Evolutionary conservation across 2,888 invertebrate species (phyloP).

Genomic region (Andrena trimmerana): DNA sequence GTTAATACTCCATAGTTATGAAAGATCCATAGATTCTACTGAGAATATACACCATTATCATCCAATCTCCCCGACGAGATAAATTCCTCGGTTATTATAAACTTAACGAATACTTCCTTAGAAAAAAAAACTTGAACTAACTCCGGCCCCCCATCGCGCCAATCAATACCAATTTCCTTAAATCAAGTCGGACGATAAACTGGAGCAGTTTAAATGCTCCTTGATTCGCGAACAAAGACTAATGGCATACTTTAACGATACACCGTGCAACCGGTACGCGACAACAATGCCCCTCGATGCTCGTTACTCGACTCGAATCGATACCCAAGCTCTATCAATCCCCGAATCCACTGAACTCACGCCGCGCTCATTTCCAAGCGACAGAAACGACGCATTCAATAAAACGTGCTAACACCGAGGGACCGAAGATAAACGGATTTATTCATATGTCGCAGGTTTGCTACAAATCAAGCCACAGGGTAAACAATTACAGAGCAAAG

Average conservation of each 20-base stretch:
- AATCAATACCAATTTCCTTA: conserved; percentile 60
- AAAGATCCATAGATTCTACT: neutral
- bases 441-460: neutral
- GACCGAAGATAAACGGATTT: neutral
- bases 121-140: conserved; percentile 30
- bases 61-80: neutral
- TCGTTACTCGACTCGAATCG: neutral
- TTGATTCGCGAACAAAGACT: conserved; percentile 52
- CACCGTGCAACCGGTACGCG: conserved; percentile 2
- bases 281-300: conserved; percentile 11
- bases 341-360: neutral
- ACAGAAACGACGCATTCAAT: neutral
- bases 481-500: neutral
- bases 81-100: conserved; percentile 31
- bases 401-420: neutral
- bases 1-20: neutral
- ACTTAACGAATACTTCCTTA: conserved; percentile 55
- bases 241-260: conserved; percentile 28
- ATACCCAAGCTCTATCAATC: neutral
- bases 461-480: neutral
- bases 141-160: conserved; percentile 34
- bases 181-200: conserved; percentile 46
- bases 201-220: conserved; percentile 50
- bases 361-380: neutral
- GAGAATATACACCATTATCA: conserved; percentile 6